phyloP scores from a whole-genome alignment of 2,113 vertebrate species.

The Macaca nemestrina region DNA sequence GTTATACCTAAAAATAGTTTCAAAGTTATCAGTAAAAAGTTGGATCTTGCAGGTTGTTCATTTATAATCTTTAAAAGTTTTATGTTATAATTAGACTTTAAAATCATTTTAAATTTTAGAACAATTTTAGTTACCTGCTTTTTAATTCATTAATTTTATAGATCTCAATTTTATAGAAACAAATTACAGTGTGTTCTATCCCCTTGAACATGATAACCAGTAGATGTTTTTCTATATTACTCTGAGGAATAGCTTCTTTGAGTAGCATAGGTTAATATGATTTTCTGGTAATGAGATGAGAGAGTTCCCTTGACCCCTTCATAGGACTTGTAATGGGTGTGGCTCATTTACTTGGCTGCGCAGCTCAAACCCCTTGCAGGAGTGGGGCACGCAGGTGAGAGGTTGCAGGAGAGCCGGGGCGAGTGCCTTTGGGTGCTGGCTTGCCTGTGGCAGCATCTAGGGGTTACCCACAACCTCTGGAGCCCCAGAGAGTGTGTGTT shows the following conservation, averaged over 20 bases:
- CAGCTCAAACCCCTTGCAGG: no score
- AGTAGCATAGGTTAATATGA: neutral
- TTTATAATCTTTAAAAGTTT: constrained; percentile 27
- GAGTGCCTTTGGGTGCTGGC: no score
- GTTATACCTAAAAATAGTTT: constrained; percentile 22
- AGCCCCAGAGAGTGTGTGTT: no score
- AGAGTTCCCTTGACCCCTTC: no score
- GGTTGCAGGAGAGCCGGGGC: no score
- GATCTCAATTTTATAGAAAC: neutral
- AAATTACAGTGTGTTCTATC: neutral
- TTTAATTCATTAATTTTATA: constrained; percentile 33
- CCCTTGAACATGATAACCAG: neutral
- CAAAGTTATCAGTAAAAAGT: neutral
- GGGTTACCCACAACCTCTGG: no score
- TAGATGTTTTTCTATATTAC: constrained; percentile 10
- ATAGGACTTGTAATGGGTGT: no score
- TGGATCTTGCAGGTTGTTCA: constrained; percentile 47
- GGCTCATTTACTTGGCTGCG: no score
- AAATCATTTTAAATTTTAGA: constrained; percentile 49
- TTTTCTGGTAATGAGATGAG: neutral
- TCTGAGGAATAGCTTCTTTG: constrained; percentile 1
- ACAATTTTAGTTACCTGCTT: constrained; percentile 18
- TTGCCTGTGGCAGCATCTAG: no score
- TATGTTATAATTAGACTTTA: constrained; percentile 43
- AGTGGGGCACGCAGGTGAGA: no score